These are phyloP conservation scores for Calameuta filiformis DNA, from an alignment of 2,888 invertebrate species.

Conservation along the genomic window DNA sequence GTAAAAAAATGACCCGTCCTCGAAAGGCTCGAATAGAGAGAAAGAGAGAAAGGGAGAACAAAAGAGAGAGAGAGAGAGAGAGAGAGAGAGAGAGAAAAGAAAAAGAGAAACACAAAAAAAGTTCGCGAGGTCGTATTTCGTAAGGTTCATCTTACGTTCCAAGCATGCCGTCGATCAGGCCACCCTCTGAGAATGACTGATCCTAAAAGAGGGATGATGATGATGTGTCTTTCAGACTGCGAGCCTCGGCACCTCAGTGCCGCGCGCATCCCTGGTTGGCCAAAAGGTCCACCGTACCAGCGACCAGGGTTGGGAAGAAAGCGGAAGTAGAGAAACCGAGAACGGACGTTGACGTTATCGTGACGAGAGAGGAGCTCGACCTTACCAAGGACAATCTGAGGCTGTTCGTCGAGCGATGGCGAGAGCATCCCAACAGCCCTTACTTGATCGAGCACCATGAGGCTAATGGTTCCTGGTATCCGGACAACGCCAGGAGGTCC, in stretches of 20 bases:
- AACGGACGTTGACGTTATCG: constrained; percentile 31
- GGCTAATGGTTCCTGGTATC: neutral
- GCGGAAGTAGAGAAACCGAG: constrained; percentile 43
- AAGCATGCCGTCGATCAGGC: neutral
- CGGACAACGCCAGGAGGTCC: neutral
- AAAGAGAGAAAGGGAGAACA: constrained; percentile 23
- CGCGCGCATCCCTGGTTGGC: constrained; percentile 89
- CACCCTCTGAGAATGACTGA: neutral
- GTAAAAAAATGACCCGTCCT: neutral
- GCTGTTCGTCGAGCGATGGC: constrained; percentile 88
- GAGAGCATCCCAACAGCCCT: constrained; percentile 88
- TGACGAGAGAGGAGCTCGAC: constrained; percentile 70
- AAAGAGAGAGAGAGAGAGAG: constrained; percentile 8
- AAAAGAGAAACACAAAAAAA: constrained; percentile 15
- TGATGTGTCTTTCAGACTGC: constrained; percentile 73
- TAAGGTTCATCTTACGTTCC: neutral
- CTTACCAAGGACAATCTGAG: constrained; percentile 86
- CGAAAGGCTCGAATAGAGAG: constrained; percentile 5
- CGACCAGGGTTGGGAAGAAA: constrained; percentile 52
- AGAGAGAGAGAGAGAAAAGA: constrained; percentile 13
- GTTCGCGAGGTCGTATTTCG: constrained; percentile 9
- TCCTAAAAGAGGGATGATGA: constrained; percentile 24
- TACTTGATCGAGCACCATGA: constrained; percentile 76
- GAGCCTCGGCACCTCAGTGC: constrained; percentile 86
- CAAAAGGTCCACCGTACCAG: constrained; percentile 66